Base-by-base conservation (phyloP, 2,113 vertebrate species). In the Chauna torquata region DNA sequence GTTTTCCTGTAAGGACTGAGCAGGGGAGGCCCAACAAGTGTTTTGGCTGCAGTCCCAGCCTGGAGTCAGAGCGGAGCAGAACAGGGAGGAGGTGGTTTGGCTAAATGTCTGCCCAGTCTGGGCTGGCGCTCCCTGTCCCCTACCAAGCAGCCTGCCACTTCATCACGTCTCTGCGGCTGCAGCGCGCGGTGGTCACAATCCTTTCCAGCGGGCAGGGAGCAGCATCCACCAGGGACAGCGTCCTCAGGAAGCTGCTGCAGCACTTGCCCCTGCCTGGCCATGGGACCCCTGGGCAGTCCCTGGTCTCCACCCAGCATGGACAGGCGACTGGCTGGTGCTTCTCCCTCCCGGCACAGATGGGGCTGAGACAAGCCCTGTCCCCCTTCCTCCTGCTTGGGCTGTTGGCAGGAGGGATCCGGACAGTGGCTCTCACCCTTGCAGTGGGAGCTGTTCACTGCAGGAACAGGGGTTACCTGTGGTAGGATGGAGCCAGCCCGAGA, bases 401-500 rank as follows among this genome's bases (percentile, higher is more conserved):
- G 16, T 50, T 32, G 50, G 36, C 23, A 27, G 36, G 50, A 62
- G 65, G 66, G 49, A 42, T 34, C 0, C 0, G 47, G 32, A 22
- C 15, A n/a, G 25, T 0, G 2, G 54, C 45, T 78, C 47, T 66
- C 54, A 0, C 3, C 32, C 7, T 72, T 68, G 45, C 14, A 1
- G 20, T 36, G n/a, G 15, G 58, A 65, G 28, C 14, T 49, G 27
- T 59, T 42, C 44, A 45, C 32, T 1, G 1, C 7, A 15, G 72
- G 70, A 82, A 69, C 80, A 22, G 30, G 61, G 70, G 72, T 95
- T 95, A 96, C 96, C 97, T 97, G 93, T 25, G 7, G 47, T 57
- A 2, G 93, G 96, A 52, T 93, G 91, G 22, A 95, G 95, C 97
- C 97, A 96, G 83, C 96, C 98, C 4, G 66, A 92, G 75, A 97